Percentiles rank a stretch among this genome's conserved stretches.
phyloP scores from a whole-genome alignment of 2,888 invertebrate species.

The Dorcus hopei region DNA sequence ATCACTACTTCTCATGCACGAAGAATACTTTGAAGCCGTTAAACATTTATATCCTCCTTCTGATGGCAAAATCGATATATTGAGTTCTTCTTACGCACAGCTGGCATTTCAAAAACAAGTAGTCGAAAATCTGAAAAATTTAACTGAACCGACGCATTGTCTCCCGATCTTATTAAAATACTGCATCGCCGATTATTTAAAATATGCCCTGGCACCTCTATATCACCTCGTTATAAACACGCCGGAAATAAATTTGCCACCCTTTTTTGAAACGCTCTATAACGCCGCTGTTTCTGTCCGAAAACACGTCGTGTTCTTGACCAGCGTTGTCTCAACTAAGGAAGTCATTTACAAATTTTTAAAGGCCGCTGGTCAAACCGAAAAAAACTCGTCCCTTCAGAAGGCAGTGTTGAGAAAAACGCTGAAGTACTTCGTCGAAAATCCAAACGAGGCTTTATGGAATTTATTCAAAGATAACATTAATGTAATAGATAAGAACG shows the following conservation, averaged over 20 bases:
- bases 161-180: slow-evolving; percentile 12
- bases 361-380: neutral
- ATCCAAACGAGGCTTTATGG: slow-evolving; percentile 13
- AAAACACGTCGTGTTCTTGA: slow-evolving; percentile 16
- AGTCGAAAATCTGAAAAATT: slow-evolving; percentile 2
- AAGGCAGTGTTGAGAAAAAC: slow-evolving; percentile 2
- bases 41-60: neutral
- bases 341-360: neutral
- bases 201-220: slow-evolving; percentile 6
- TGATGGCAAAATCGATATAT: neutral
- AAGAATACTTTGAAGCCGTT: neutral
- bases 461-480: neutral
- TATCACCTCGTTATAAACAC: slow-evolving; percentile 3
- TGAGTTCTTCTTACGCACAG: neutral
- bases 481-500: neutral
- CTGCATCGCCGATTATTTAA: slow-evolving; percentile 15
- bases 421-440: slow-evolving; percentile 1
- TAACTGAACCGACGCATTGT: slow-evolving; percentile 2
- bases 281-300: slow-evolving; percentile 12
- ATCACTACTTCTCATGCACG: neutral
- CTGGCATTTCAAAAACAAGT: neutral
- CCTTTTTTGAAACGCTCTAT: slow-evolving; percentile 1
- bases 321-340: neutral
- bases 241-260: slow-evolving; percentile 5
- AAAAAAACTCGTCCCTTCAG: neutral